A percentile compares a stretch with the other conserved stretches of the same genome.
Evolutionary conservation across 2,888 invertebrate species (phyloP).

Genomic region (Alsophila aescularia): DNA sequence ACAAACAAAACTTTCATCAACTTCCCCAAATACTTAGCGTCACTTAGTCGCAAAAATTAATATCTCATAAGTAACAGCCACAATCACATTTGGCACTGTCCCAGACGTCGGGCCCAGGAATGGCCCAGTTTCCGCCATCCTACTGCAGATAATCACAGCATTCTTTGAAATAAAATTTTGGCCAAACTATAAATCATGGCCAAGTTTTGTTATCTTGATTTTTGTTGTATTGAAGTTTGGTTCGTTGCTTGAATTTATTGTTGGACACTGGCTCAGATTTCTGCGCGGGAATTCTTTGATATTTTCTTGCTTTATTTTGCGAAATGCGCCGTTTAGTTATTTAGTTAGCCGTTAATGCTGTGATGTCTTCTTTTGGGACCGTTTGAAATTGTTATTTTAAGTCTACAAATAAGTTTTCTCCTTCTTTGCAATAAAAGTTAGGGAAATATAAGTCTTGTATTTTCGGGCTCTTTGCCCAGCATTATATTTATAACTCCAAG

Average conservation of each 20-base stretch:
- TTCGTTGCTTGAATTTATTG: constrained; percentile 11
- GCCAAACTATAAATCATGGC: constrained; percentile 23
- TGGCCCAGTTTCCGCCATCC: constrained; percentile 22
- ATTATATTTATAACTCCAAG: too few relatives aligned
- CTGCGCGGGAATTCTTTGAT: neutral
- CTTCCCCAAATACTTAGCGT: constrained; percentile 20
- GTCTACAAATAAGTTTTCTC: too few relatives aligned
- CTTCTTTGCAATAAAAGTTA: too few relatives aligned
- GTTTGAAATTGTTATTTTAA: neutral
- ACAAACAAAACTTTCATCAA: constrained; percentile 11
- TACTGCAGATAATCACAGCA: constrained; percentile 29
- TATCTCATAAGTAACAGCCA: constrained; percentile 26
- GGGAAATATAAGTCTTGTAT: too few relatives aligned
- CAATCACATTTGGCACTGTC: constrained; percentile 26
- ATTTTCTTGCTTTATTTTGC: neutral
- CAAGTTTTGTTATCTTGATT: constrained; percentile 16
- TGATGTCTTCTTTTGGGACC: neutral
- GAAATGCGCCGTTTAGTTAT: neutral
- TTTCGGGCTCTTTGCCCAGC: too few relatives aligned
- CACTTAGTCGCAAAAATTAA: constrained; percentile 31
- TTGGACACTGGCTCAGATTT: constrained; percentile 4
- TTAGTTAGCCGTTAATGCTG: too few relatives aligned
- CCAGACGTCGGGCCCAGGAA: constrained; percentile 8
- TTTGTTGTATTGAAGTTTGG: constrained; percentile 11
- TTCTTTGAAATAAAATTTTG: constrained; percentile 24